Base-by-base conservation (phyloP, 1,140 invertebrate genomes). In the Conus betulinus region DNA sequence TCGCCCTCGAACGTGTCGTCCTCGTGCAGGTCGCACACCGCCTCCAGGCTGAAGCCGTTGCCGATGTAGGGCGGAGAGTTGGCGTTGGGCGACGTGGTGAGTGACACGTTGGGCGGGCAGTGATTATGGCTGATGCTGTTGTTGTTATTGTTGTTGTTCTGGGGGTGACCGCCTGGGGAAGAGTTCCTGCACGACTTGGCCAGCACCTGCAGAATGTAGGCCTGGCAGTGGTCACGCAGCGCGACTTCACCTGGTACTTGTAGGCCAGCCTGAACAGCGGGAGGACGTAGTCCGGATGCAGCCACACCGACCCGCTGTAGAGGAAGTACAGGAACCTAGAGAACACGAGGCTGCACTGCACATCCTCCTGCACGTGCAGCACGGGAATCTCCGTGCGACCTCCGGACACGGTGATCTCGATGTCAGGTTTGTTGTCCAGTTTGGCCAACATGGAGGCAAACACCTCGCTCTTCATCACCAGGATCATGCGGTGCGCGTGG, bases 291-390 rank as follows among this genome's bases (percentile, higher is more conserved):
- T 94, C 94, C 55, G 93, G 87, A 87, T 94, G 94, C 67, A 94
- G 88, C 94, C 94, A 94, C 23, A 94, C 93, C 3, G 94, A 92
- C 1, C 94, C 94, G 88, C 94, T 94, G 90, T 94, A 94, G 78
- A 94, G 93, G 82, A 94, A 94, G 88, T 93, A 94, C 74, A 94
- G 85, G 88, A 94, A 94, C 52, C 94, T 91, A n/a, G 92, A 92
- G 87, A 94, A 94, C 17, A 94, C 92, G 3, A 90, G 90, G 87
- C 91, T 91, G 90, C 93, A 94, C 84, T 94, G 93, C 1, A 89
- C 76, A 17, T 87, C 60, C 53, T 94, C 94, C 51, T 92, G 91
- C 60, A 94, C 87, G 88, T 89, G 89, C 87, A 94, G 87, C 51
- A 92, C 89, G 57, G 57, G 57, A 60, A 60, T 60, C 4, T 60